Percentiles rank a stretch among this genome's conserved stretches.
Conservation (phyloP, 2,888 invertebrate species). For the Eucriotettix oculatus region DNA sequence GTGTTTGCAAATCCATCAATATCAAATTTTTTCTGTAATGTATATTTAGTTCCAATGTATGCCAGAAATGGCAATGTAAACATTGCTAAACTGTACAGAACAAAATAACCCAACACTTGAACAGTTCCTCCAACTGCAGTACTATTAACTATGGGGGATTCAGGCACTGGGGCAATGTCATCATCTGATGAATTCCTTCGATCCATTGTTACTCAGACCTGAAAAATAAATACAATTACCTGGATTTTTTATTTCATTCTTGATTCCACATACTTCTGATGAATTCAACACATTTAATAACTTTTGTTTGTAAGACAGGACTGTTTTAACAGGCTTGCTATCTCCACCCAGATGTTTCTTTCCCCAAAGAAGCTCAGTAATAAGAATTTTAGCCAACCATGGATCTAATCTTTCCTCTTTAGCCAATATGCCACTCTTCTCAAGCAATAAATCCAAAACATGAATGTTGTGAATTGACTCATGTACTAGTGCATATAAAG, state of each 20-base stretch:
- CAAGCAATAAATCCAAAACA: neutral
- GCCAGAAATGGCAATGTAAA: conserved; percentile 66
- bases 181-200: neutral
- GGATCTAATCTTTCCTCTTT: conserved; percentile 44
- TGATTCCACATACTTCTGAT: too few relatives aligned
- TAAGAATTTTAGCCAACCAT: conserved; percentile 57
- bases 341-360: conserved; percentile 48
- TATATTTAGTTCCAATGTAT: conserved; percentile 50
- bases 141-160: too few relatives aligned
- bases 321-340: conserved; percentile 53
- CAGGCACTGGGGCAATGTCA: neutral
- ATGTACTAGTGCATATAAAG: neutral
- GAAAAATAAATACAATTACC: neutral
- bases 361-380: conserved; percentile 71
- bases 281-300: conserved; percentile 17
- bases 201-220: neutral
- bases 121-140: conserved; percentile 16
- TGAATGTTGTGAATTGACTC: neutral
- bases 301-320: conserved; percentile 46
- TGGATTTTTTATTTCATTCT: too few relatives aligned
- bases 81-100: conserved; percentile 68
- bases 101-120: conserved; percentile 29
- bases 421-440: neutral
- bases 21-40: conserved; percentile 41
- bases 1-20: conserved; percentile 42